Evolutionary conservation across 2,113 vertebrate genomes (phyloP).

Genomic region (Parus major): DNA sequence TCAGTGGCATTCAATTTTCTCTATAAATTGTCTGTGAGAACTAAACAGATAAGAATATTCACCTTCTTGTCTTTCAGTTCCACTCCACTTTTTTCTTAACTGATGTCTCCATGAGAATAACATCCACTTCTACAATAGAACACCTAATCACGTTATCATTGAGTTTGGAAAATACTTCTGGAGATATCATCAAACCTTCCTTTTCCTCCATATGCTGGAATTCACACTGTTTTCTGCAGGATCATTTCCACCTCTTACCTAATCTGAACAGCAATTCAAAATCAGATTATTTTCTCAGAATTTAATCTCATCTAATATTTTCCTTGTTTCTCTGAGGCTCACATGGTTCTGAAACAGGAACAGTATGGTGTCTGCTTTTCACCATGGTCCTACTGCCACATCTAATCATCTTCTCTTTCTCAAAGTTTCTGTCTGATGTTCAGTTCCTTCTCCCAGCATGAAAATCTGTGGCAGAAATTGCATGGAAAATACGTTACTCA

Average conservation of each 20-base stretch:
- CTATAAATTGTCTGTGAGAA: neutral
- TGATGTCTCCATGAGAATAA: neutral
- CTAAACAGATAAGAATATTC: neutral
- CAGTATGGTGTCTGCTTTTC: neutral
- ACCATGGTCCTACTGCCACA: neutral
- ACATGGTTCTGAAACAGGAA: neutral
- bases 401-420: neutral
- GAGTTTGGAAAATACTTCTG: neutral
- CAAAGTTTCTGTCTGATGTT: neutral
- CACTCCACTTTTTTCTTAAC: neutral
- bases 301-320: neutral
- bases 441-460: neutral
- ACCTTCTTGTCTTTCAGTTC: neutral
- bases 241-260: neutral
- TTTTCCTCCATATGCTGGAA: neutral
- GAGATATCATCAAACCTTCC: neutral
- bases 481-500: neutral
- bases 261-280: neutral
- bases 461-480: neutral
- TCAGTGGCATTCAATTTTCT: neutral
- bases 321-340: neutral
- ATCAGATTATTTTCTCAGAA: neutral
- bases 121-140: neutral
- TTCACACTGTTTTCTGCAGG: neutral
- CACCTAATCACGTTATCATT: neutral